Evolutionary conservation across 35 echinoderm and acorn worm genomes (phyloP).

Genomic region (Stichopus chloronotus): DNA sequence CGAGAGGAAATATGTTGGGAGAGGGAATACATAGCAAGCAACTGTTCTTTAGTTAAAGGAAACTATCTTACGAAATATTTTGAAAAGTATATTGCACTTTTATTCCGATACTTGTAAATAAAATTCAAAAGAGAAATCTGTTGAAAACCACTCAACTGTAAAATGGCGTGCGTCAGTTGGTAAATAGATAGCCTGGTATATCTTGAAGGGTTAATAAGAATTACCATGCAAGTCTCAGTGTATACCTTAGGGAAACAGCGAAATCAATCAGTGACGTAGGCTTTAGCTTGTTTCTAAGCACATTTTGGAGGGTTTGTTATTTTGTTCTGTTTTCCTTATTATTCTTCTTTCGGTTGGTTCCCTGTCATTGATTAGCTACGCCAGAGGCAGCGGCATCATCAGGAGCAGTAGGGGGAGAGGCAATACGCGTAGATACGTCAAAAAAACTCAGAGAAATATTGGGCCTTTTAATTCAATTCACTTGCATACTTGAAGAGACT

Average conservation of each 20-base stretch:
- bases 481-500: background rate
- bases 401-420: too few species aligned
- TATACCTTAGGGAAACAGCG: background rate
- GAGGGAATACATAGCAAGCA: too few species aligned
- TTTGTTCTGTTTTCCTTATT: background rate
- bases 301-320: background rate
- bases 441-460: background rate
- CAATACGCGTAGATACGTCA: too few species aligned
- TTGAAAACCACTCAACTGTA: background rate
- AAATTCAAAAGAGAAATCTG: too few species aligned
- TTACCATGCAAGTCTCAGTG: conserved; percentile 13
- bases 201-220: conserved; percentile 28
- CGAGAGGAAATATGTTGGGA: too few species aligned
- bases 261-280: conserved; percentile 50
- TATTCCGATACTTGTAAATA: too few species aligned
- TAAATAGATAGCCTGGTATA: background rate
- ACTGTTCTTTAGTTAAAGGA: too few species aligned
- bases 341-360: background rate
- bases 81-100: too few species aligned
- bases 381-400: background rate
- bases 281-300: background rate
- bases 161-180: background rate
- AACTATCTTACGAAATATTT: too few species aligned
- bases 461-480: background rate
- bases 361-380: background rate